Conservation (phyloP, 2,113 vertebrate species). For the Nothobranchius furzeri region DNA sequence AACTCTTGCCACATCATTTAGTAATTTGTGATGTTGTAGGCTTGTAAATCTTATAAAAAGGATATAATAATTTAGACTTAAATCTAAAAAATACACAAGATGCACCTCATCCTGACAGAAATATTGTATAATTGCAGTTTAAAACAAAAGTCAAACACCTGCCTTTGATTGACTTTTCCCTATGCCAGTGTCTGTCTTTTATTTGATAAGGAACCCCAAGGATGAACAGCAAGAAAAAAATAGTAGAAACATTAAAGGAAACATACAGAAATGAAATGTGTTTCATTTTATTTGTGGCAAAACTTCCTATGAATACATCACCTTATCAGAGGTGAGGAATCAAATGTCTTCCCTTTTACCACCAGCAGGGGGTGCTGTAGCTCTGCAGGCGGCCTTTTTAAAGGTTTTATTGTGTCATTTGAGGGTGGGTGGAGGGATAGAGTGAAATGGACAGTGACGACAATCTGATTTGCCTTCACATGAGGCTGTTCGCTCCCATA, state of each 20-base stretch:
- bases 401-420: not conserved
- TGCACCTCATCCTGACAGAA: not conserved
- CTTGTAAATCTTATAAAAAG: too few relatives aligned
- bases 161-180: not conserved
- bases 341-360: conserved; percentile 36
- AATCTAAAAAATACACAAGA: not conserved
- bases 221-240: not conserved
- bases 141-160: not conserved
- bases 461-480: conserved; percentile 52
- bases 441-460: conserved; percentile 56
- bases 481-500: conserved; percentile 54
- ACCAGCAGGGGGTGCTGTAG: conserved; percentile 72
- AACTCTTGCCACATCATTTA: too few relatives aligned
- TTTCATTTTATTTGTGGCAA: conserved; percentile 33
- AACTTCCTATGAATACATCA: conserved; percentile 39
- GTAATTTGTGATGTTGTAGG: too few relatives aligned
- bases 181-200: not conserved
- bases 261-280: conserved; percentile 11
- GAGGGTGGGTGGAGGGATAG: conserved; percentile 4
- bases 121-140: not conserved
- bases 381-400: conserved; percentile 38
- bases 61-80: too few relatives aligned
- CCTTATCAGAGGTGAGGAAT: conserved; percentile 23
- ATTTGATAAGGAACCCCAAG: conserved; percentile 5
- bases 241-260: not conserved